phyloP scores from a whole-genome alignment of 2,113 vertebrate species.

The Myotis brandtii region DNA sequence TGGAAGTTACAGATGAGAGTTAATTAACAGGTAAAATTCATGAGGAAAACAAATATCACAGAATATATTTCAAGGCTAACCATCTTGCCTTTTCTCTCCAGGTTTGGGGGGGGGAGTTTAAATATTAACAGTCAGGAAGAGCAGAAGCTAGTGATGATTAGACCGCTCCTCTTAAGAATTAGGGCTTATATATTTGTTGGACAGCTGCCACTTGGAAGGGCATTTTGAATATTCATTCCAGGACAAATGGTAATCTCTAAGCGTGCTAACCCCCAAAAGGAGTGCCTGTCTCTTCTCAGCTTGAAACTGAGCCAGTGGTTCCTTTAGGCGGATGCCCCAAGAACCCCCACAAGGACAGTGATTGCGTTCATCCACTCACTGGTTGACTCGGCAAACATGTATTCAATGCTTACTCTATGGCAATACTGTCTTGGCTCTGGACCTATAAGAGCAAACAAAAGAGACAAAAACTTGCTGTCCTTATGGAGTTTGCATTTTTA shows the following conservation, averaged over 20 bases:
- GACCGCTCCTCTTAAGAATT: background rate
- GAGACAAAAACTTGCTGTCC: background rate
- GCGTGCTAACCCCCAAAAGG: too few relatives aligned
- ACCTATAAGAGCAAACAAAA: background rate
- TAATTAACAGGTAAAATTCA: slow-evolving; percentile 59
- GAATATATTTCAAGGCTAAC: slow-evolving; percentile 27
- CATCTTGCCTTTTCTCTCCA: background rate
- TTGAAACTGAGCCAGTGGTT: background rate
- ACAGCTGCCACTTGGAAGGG: background rate
- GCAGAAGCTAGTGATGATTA: background rate
- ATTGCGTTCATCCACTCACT: accelerated
- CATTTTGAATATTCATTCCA: background rate
- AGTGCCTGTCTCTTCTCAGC: background rate
- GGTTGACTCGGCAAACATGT: background rate
- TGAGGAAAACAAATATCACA: background rate
- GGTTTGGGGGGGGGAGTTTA: background rate
- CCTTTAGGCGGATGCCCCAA: background rate
- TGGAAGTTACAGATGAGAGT: slow-evolving; percentile 34
- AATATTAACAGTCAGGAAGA: background rate
- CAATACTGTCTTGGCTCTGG: background rate
- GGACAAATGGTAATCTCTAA: background rate
- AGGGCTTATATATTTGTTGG: background rate
- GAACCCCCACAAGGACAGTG: background rate
- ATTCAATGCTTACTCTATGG: background rate
- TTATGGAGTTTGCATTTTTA: background rate